Conservation (phyloP, 2,888 invertebrate species). For the Muschampia staudingeri region DNA sequence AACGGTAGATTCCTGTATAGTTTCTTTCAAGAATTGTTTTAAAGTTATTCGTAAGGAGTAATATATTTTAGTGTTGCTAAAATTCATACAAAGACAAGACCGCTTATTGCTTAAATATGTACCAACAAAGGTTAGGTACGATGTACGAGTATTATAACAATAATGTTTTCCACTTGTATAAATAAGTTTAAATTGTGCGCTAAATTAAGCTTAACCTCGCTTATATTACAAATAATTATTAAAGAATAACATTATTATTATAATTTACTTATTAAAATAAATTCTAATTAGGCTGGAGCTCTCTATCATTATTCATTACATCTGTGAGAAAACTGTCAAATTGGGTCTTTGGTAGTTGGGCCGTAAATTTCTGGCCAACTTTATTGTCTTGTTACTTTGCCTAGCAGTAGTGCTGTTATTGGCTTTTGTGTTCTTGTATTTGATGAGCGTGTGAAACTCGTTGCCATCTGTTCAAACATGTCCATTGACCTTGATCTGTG, state of each 20-base stretch:
- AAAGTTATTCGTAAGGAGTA: no score
- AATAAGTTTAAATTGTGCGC: neutral
- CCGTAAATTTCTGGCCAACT: neutral
- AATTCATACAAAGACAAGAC: no score
- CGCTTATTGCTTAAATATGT: no score
- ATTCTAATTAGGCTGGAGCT: no score
- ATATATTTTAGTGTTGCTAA: no score
- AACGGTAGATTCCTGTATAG: neutral
- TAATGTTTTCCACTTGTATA: neutral
- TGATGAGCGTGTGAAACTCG: slow-evolving; percentile 29
- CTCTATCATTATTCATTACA: neutral
- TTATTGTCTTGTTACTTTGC: neutral
- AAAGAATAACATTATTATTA: no score
- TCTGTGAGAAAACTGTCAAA: neutral
- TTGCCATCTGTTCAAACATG: slow-evolving; percentile 40
- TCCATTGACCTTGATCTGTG: slow-evolving; percentile 34
- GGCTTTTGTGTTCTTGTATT: slow-evolving; percentile 17
- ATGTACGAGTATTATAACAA: neutral
- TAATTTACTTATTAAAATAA: no score
- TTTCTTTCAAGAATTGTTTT: neutral
- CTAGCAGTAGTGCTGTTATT: slow-evolving; percentile 16
- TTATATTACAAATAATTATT: neutral
- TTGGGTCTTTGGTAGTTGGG: neutral
- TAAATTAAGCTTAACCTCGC: neutral
- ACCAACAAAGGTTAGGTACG: neutral